These are phyloP conservation scores for Mionectes macconnelli DNA, from an alignment of 2,113 vertebrate species.

Conservation along the genomic window DNA sequence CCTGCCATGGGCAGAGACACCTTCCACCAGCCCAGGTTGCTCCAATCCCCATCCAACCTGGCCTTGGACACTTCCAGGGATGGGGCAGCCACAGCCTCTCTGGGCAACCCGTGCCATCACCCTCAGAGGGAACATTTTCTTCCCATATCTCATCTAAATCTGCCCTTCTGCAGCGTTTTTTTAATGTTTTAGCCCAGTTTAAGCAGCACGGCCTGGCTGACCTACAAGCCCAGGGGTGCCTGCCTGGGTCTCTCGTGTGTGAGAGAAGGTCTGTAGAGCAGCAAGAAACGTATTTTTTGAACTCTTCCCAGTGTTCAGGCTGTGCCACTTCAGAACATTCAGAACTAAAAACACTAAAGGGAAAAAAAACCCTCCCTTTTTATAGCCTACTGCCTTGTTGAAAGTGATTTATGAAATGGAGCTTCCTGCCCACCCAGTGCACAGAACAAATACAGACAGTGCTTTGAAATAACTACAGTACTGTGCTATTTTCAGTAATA, in stretches of 20 bases:
- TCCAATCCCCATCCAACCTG: background rate
- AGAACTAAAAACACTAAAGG: slow-evolving; percentile 49
- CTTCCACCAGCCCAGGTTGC: background rate
- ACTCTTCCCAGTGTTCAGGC: slow-evolving; percentile 24
- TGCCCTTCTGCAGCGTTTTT: background rate
- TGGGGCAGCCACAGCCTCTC: background rate
- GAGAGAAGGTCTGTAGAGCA: background rate
- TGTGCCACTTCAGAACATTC: slow-evolving; percentile 38
- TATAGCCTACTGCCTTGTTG: slow-evolving; percentile 63
- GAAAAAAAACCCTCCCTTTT: slow-evolving; percentile 48
- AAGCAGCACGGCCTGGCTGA: rapidly evolving
- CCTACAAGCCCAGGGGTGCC: background rate
- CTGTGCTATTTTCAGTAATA: slow-evolving; percentile 58
- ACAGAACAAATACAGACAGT: slow-evolving; percentile 58
- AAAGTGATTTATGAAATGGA: slow-evolving; percentile 67
- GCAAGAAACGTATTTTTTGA: background rate
- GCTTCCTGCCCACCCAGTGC: slow-evolving; percentile 68
- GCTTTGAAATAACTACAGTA: slow-evolving; percentile 61
- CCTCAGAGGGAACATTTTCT: background rate
- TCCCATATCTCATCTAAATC: background rate
- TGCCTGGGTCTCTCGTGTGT: background rate
- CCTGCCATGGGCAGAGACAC: background rate
- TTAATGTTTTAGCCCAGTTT: background rate
- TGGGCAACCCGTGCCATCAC: background rate
- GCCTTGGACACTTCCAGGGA: background rate